Conservation (phyloP, 1,140 invertebrate species). For the Mamestra configurata region DNA sequence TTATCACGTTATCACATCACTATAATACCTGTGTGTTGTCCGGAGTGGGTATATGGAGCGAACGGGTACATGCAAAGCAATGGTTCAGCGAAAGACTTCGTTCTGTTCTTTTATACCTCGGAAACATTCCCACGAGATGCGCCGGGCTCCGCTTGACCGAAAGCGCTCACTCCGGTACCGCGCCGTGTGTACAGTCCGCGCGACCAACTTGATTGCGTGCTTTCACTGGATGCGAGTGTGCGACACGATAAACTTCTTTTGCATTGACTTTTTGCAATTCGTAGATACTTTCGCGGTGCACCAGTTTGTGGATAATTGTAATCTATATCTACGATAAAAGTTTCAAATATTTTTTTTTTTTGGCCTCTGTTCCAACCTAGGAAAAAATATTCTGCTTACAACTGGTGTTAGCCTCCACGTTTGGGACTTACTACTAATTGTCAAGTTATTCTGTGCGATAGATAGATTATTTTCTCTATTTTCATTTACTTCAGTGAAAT, state of each 20-base stretch:
- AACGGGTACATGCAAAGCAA: constrained; percentile 77
- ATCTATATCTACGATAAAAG: neutral
- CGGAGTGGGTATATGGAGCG: constrained; percentile 55
- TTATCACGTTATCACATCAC: constrained; percentile 52
- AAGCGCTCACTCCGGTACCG: constrained; percentile 64
- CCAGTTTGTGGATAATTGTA: neutral
- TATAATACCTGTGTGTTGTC: constrained; percentile 69
- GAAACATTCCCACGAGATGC: constrained; percentile 81
- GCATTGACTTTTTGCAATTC: constrained; percentile 32
- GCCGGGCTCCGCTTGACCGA: constrained; percentile 69
- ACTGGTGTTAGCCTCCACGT: too few relatives aligned
- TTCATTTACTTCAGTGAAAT: too few relatives aligned
- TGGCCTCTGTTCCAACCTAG: too few relatives aligned
- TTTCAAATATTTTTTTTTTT: neutral
- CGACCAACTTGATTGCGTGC: constrained; percentile 70
- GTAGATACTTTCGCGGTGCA: constrained; percentile 50
- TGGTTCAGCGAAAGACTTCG: constrained; percentile 77
- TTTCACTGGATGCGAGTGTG: constrained; percentile 62
- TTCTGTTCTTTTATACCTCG: constrained; percentile 85
- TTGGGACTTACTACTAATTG: too few relatives aligned
- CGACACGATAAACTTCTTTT: constrained; percentile 44
- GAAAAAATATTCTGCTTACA: too few relatives aligned
- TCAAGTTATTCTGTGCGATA: too few relatives aligned
- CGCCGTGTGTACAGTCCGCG: constrained; percentile 53
- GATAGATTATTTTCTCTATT: too few relatives aligned